Evolutionary conservation across 2,113 vertebrate species (phyloP).

Genomic region (Eudyptes chrysolophus): DNA sequence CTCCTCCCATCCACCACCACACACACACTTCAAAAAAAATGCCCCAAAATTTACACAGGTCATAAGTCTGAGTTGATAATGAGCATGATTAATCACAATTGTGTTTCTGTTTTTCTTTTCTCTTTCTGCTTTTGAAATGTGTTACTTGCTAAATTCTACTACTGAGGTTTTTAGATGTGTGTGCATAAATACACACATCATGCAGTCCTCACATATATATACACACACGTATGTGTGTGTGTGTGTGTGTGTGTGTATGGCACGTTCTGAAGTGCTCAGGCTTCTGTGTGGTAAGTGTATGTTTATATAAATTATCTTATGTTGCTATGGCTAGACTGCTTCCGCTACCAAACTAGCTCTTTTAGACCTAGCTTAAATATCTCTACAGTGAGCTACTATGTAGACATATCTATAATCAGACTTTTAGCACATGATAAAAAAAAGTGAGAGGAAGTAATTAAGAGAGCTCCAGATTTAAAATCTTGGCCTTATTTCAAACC

Average conservation of each 20-base stretch:
- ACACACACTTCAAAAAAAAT: conserved; percentile 38
- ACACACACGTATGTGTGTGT: neutral
- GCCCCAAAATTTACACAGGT: conserved; percentile 26
- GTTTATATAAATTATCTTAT: neutral
- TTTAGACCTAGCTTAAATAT: neutral
- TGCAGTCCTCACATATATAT: neutral
- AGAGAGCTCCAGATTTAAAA: conserved; percentile 38
- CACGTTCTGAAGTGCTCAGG: neutral
- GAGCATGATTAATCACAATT: conserved; percentile 68
- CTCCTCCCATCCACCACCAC: conserved; percentile 37
- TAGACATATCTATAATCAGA: conserved; percentile 22
- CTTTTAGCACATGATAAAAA: conserved; percentile 25
- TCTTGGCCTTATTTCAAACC: conserved; percentile 41
- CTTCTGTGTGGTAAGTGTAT: neutral
- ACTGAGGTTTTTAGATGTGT: conserved; percentile 3
- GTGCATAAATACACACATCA: neutral
- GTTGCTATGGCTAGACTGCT: conserved; percentile 2
- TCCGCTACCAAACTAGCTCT: neutral
- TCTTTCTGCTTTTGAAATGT: conserved; percentile 39
- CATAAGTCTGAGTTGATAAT: conserved; percentile 59
- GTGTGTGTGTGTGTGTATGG: neutral
- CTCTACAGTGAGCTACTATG: neutral
- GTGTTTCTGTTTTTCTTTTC: conserved; percentile 21
- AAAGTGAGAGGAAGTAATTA: conserved; percentile 60
- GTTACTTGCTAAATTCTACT: conserved; percentile 37